Evolutionary conservation across 2,888 invertebrate genomes (phyloP).

Genomic region (Allygus modestus): DNA sequence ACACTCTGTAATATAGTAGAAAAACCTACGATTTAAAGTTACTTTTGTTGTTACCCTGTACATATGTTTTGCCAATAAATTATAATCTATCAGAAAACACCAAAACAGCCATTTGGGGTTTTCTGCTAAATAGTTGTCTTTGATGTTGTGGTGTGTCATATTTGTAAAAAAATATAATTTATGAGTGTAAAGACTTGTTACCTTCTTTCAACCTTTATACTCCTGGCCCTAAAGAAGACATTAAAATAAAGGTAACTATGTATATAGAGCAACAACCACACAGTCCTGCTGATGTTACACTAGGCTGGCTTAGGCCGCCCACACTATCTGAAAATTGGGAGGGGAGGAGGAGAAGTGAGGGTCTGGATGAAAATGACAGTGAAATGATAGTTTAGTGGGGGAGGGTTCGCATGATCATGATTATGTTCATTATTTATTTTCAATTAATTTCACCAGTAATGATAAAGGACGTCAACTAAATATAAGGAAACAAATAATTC

Average conservation of each 20-base stretch:
- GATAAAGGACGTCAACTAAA: too few species aligned
- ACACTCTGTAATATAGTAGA: neutral
- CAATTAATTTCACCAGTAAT: too few species aligned
- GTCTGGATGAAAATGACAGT: too few species aligned
- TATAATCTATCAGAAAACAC: slow-evolving; percentile 29
- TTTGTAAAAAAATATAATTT: slow-evolving; percentile 48
- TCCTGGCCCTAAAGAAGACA: neutral
- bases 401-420: too few species aligned
- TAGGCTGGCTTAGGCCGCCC: too few species aligned
- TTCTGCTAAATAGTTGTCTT: slow-evolving; percentile 13
- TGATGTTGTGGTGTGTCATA: neutral
- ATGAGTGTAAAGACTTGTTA: neutral
- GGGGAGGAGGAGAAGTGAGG: too few species aligned
- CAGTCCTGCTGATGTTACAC: too few species aligned
- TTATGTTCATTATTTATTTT: too few species aligned
- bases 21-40: neutral
- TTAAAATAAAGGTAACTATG: neutral
- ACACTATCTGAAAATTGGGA: too few species aligned
- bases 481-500: too few species aligned
- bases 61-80: neutral
- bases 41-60: neutral
- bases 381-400: too few species aligned
- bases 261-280: too few species aligned
- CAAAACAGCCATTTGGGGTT: slow-evolving; percentile 55
- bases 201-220: neutral